Percentiles rank a stretch among this genome's conserved stretches.
These are phyloP conservation scores for Sylvilagus floridanus DNA, from an alignment of 2,797 vertebrate species.

Conservation along the genomic window DNA sequence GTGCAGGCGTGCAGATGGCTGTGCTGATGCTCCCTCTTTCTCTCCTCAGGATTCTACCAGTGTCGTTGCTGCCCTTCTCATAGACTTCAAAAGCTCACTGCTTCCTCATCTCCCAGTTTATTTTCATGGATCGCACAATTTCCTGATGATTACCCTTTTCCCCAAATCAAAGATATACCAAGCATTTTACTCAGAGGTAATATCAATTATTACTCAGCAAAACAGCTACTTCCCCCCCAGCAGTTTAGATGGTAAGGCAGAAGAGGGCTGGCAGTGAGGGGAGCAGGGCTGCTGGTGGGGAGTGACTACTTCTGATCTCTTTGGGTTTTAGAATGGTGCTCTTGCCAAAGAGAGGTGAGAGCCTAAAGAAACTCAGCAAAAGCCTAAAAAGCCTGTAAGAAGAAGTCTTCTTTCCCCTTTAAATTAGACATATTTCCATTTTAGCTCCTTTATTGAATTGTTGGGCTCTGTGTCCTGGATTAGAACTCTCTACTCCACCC, in stretches of 20 bases:
- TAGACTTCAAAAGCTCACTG: conserved; percentile 91
- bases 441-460: conserved; percentile 27
- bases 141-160: conserved; percentile 93
- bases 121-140: conserved; percentile 90
- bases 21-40: conserved; percentile 45
- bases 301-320: background rate
- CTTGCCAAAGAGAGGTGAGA: background rate
- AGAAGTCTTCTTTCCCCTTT: conserved; percentile 51
- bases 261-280: background rate
- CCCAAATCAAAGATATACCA: conserved; percentile 94
- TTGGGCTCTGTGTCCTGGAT: background rate
- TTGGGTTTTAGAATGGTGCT: background rate
- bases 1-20: background rate
- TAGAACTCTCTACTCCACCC: background rate
- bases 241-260: background rate
- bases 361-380: conserved; percentile 51
- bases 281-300: background rate
- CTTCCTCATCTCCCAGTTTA: conserved; percentile 94
- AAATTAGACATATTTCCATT: conserved; percentile 40
- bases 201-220: conserved; percentile 33
- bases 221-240: background rate
- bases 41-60: conserved; percentile 91
- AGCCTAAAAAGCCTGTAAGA: conserved; percentile 1
- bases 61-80: conserved; percentile 91
- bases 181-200: conserved; percentile 94